A percentile compares a stretch with the other conserved stretches of the same genome.
These are phyloP conservation scores for Stichodactyla mertensii DNA, from an alignment of 64 coral and sea anemone species.

Conservation along the genomic window DNA sequence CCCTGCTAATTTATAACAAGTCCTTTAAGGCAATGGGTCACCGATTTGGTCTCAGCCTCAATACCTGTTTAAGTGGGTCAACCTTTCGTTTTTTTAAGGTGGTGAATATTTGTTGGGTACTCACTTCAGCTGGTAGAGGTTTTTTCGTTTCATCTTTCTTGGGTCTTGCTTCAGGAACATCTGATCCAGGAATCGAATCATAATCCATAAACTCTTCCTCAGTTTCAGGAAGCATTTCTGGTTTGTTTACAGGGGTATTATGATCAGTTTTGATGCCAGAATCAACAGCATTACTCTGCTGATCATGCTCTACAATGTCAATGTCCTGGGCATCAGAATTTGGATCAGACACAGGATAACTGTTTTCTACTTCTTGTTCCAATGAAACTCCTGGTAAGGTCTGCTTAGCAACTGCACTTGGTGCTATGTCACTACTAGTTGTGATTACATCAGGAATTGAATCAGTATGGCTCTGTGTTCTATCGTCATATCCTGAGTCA, in stretches of 20 bases:
- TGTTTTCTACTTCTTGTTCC: not conserved
- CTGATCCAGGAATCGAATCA: not conserved
- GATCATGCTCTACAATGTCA: not conserved
- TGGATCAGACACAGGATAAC: not conserved
- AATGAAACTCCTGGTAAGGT: not conserved
- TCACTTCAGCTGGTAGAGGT: not conserved
- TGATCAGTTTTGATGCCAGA: not conserved
- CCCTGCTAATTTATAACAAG: too few relatives aligned
- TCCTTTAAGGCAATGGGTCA: too few relatives aligned
- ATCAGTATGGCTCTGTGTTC: not conserved
- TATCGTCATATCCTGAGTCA: not conserved
- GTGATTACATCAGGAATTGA: not conserved
- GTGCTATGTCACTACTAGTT: not conserved
- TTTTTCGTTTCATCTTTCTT: not conserved
- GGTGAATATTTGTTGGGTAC: not conserved
- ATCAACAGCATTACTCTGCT: not conserved
- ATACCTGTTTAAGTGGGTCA: too few relatives aligned
- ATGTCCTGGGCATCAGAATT: not conserved
- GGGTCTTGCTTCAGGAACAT: not conserved
- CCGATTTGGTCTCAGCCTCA: too few relatives aligned
- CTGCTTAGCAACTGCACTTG: not conserved
- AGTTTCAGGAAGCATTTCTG: not conserved
- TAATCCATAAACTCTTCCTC: not conserved
- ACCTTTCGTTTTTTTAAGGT: too few relatives aligned
- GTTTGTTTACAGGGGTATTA: not conserved